Conservation (phyloP, 2,797 vertebrate species). For the Ctenopoma kingsleyae region DNA sequence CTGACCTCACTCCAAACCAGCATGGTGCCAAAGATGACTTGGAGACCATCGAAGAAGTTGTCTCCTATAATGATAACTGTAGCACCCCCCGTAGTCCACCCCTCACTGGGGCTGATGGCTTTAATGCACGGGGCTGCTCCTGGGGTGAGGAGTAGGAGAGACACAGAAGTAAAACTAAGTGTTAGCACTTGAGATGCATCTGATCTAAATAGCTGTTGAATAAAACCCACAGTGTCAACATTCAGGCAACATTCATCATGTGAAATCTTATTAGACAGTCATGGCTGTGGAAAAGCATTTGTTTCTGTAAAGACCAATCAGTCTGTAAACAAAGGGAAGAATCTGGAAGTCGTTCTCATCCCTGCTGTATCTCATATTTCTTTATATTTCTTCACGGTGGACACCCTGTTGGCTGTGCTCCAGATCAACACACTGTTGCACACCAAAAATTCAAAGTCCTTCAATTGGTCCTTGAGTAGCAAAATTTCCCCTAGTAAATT, state of each 20-base stretch:
- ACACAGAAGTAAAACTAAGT: neutral
- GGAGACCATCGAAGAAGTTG: conserved; percentile 99
- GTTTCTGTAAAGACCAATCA: conserved; percentile 26
- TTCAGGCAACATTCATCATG: neutral
- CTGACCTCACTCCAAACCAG: conserved; percentile 99
- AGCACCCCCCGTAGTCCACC: conserved; percentile 98
- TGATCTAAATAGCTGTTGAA: conserved; percentile 3
- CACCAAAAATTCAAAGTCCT: conserved; percentile 10
- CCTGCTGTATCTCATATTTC: conserved; percentile 45
- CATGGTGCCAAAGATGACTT: conserved; percentile 99
- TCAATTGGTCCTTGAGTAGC: neutral
- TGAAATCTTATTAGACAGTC: conserved; percentile 9
- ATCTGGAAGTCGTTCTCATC: conserved; percentile 36
- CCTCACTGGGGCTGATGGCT: conserved; percentile 99
- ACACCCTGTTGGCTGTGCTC: conserved; percentile 28
- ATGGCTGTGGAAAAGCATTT: conserved; percentile 17
- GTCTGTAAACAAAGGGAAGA: conserved; percentile 20
- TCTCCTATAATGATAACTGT: conserved; percentile 99
- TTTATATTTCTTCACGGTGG: conserved; percentile 10
- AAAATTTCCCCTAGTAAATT: conserved; percentile 16
- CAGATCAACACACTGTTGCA: conserved; percentile 28
- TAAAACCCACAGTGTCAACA: conserved; percentile 4
- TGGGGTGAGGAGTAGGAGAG: conserved; percentile 60
- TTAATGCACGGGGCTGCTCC: conserved; percentile 98
- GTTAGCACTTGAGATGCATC: conserved; percentile 7